These are phyloP conservation scores for Tridacna crocea DNA, from an alignment of 2,888 invertebrate genomes.

Conservation along the genomic window DNA sequence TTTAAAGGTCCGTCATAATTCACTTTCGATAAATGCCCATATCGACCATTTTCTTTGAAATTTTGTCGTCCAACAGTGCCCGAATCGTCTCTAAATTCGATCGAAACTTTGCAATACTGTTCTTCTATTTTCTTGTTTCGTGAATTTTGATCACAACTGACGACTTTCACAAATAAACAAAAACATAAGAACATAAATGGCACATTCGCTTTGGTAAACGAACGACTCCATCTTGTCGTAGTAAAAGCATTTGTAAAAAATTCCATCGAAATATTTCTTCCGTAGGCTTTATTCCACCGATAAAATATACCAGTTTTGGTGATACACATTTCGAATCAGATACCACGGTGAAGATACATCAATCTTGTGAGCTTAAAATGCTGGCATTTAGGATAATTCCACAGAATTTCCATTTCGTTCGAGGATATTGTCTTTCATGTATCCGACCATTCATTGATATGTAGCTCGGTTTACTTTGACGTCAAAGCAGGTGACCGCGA, in stretches of 20 bases:
- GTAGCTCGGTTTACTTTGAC: constrained; percentile 48
- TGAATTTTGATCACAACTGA: background rate
- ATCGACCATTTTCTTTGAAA: constrained; percentile 4
- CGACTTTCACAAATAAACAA: background rate
- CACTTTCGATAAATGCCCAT: constrained; percentile 28
- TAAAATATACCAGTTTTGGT: background rate
- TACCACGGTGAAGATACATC: constrained; percentile 1
- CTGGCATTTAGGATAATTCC: constrained; percentile 20
- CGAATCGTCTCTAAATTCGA: constrained; percentile 13
- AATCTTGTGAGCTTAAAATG: constrained; percentile 14
- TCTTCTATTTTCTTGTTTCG: background rate
- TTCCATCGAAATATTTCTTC: constrained; percentile 33
- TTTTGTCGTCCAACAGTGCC: background rate
- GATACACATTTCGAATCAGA: background rate
- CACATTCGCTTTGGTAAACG: background rate
- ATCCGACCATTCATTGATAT: constrained; percentile 54
- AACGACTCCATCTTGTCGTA: constrained; percentile 51
- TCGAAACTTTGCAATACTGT: constrained; percentile 19
- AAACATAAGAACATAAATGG: no score
- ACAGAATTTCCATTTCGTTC: constrained; percentile 23
- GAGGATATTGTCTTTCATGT: constrained; percentile 12
- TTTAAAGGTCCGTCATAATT: constrained; percentile 28
- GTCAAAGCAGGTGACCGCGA: constrained; percentile 60
- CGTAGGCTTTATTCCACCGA: background rate
- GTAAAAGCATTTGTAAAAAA: constrained; percentile 44